Conservation (phyloP, 2,113 vertebrate genomes). For the human (Homo sapiens) region DNA sequence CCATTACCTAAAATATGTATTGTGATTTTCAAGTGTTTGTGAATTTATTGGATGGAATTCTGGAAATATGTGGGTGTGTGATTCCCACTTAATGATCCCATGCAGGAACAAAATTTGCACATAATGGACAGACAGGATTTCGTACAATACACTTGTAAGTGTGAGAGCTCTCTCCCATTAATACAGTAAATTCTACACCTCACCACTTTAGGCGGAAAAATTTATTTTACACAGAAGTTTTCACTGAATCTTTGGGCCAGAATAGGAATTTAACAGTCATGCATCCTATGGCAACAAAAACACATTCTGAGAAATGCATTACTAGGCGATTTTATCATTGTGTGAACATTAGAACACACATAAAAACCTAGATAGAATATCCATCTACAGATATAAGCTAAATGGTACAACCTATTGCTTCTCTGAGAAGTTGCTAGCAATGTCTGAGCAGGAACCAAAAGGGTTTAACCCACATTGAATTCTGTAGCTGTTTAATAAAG, state of each 20-base stretch:
- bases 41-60: neutral
- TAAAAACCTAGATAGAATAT: no score
- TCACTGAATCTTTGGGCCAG: neutral
- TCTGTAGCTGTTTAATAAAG: no score
- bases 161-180: neutral
- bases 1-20: neutral
- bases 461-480: no score
- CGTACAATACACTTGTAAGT: neutral
- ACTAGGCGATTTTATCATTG: neutral
- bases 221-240: neutral
- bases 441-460: no score
- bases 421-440: no score
- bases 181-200: neutral
- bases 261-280: neutral
- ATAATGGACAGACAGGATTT: neutral
- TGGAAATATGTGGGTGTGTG: no score
- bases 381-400: no score
- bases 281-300: no score
- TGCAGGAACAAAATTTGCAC: neutral
- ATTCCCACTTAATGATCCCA: neutral
- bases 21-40: neutral
- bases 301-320: no score
- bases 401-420: no score
- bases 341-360: neutral
- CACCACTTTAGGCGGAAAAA: fast-evolving